A percentile compares a stretch with the other conserved stretches of the same genome.
Conservation (phyloP, 1,140 invertebrate species). For the Drosophila micromelanica region DNA sequence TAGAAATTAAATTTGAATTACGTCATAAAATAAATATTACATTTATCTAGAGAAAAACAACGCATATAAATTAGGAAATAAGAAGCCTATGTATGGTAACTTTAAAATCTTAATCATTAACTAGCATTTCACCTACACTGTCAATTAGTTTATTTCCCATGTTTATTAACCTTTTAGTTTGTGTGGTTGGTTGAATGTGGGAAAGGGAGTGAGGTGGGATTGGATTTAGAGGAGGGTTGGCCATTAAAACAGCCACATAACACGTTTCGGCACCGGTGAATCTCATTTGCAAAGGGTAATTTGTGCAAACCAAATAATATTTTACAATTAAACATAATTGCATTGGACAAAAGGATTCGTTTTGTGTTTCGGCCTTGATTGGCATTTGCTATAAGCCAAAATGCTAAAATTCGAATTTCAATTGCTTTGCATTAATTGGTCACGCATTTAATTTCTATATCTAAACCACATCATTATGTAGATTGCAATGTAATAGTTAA, state of each 20-base stretch:
- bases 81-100: not conserved
- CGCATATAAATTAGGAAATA: no score
- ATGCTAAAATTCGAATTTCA: slow-evolving; percentile 45
- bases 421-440: slow-evolving; percentile 43
- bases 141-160: slow-evolving; percentile 19
- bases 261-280: slow-evolving; percentile 40
- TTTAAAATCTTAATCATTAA: not conserved
- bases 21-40: no score
- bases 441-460: slow-evolving; percentile 42
- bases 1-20: no score
- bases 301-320: slow-evolving; percentile 73
- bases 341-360: slow-evolving; percentile 55
- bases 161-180: slow-evolving; percentile 3
- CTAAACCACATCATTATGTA: slow-evolving; percentile 35
- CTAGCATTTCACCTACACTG: not conserved
- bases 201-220: not conserved
- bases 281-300: slow-evolving; percentile 63
- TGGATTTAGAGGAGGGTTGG: not conserved
- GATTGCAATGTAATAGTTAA: slow-evolving; percentile 31
- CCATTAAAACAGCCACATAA: slow-evolving; percentile 45
- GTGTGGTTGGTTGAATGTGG: not conserved
- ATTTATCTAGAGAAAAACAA: no score
- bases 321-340: slow-evolving; percentile 78
- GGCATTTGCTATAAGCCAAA: slow-evolving; percentile 47
- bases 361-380: slow-evolving; percentile 38